These are phyloP conservation scores for Eucidaris tribuloides DNA, from an alignment of 35 echinoderm and acorn worm genomes.

Conservation along the genomic window DNA sequence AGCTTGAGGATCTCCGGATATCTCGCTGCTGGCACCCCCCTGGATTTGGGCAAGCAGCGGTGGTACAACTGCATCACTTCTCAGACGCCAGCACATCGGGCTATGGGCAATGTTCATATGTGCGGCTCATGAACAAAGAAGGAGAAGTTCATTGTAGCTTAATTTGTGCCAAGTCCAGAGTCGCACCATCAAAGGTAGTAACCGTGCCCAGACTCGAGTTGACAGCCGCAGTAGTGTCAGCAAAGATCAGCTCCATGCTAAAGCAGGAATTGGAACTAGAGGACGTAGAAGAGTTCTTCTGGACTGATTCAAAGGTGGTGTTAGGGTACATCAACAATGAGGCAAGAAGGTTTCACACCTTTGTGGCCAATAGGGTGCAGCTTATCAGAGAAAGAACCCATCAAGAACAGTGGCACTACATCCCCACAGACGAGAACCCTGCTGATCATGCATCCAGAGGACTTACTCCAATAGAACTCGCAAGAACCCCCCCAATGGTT, in stretches of 20 bases:
- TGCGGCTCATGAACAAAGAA: conserved; percentile 24
- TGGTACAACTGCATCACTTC: conserved; percentile 64
- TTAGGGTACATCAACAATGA: conserved; percentile 80
- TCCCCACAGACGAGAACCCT: conserved; percentile 47
- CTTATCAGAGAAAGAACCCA: conserved; percentile 45
- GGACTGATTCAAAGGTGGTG: conserved; percentile 48
- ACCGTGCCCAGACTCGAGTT: conserved; percentile 67
- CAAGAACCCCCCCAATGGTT: conserved; percentile 18
- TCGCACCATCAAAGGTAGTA: conserved; percentile 22
- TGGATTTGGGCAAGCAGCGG: neutral
- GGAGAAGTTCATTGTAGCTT: conserved; percentile 31
- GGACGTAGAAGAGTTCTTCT: conserved; percentile 32
- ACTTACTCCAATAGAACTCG: conserved; percentile 18
- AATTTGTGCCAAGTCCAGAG: conserved; percentile 47
- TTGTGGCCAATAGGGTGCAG: conserved; percentile 66
- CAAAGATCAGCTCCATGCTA: conserved; percentile 50
- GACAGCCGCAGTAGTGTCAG: conserved; percentile 62
- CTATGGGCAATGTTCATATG: conserved; percentile 62
- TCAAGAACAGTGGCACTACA: conserved; percentile 57
- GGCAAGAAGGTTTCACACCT: conserved; percentile 46
- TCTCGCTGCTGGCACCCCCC: conserved; percentile 47
- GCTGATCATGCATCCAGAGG: conserved; percentile 66
- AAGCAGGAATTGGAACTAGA: conserved; percentile 43
- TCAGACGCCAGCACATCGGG: conserved; percentile 52
- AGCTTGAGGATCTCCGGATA: conserved; percentile 28